These are phyloP conservation scores for Agrenia bidenticulata DNA, from an alignment of 2,888 invertebrate species.

Conservation along the genomic window DNA sequence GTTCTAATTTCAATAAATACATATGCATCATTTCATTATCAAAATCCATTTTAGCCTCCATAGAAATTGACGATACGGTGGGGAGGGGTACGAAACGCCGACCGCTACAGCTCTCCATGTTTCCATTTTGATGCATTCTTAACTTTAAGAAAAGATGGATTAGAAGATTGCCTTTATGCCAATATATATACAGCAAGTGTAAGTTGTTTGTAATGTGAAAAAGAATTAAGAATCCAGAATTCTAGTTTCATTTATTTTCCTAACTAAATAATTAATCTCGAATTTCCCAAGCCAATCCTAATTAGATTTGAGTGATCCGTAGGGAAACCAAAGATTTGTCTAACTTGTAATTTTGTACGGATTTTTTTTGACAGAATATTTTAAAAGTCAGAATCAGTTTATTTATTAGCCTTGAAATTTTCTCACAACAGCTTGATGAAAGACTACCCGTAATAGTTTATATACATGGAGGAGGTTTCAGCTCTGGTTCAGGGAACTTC, in stretches of 20 bases:
- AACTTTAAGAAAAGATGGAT: conserved; percentile 32
- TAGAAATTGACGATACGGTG: conserved; percentile 17
- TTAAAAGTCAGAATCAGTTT: not conserved
- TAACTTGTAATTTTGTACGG: too few species aligned
- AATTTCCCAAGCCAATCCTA: too few species aligned
- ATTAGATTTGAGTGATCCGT: too few species aligned
- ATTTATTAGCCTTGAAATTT: not conserved
- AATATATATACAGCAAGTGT: conserved; percentile 43
- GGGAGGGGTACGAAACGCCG: conserved; percentile 32
- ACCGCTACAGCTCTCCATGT: conserved; percentile 24
- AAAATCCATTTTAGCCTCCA: too few species aligned
- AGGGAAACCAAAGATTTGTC: too few species aligned
- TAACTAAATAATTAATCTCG: too few species aligned
- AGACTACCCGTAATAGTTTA: conserved; percentile 19
- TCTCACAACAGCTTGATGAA: not conserved
- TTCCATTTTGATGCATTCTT: conserved; percentile 37
- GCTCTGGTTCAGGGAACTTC: conserved; percentile 31
- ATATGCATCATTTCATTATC: too few species aligned
- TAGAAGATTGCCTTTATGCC: conserved; percentile 41
- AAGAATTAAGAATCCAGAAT: not conserved
- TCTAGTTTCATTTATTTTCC: not conserved
- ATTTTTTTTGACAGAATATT: too few species aligned
- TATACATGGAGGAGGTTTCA: conserved; percentile 44
- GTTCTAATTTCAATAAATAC: too few species aligned
- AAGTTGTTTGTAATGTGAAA: not conserved